Base-by-base conservation (phyloP, 2,113 vertebrate genomes). In the Ceyx margarethae region DNA sequence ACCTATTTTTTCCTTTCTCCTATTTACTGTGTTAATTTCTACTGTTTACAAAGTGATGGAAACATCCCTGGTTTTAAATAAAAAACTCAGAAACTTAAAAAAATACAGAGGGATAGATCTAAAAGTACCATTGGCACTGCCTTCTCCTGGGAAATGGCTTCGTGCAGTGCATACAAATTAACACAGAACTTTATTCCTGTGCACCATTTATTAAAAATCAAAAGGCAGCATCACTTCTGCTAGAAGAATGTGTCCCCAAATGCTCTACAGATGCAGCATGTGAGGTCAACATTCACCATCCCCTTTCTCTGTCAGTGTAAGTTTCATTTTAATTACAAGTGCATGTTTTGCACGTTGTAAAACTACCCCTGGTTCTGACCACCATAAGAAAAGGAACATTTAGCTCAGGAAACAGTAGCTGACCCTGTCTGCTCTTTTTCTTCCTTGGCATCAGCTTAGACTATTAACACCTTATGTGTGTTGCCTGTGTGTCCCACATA, bases 381-480 rank as follows among this genome's bases (percentile, higher is more conserved):
- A 93, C 95, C 93, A 17, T 85, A 94, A 96, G 96, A 96, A 97
- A 97, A 97, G 84, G 80, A 96, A 83, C 91, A 82, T 95, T 93
- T 94, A 96, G 93, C 94, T 93, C 95, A 97, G 97, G 96, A 97
- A 98, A 97, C 96, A 84, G 97, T 95, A 95, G 94, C 94, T 97
- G 97, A 97, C 97, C 97, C 93, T 62, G 84, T 87, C 85, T 92
- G 89, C 95, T 97, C 93, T 93, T 93, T 94, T 91, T 94, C 89
- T 96, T 96, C 83, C 89, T 85, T 95, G 93, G 97, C 95, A 96
- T 96, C 94, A 80, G 94, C 96, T 90, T 89, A 85, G 95, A 95
- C 96, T 81, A 77, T 96, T 96, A 97, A 97, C 96, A 97, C 96
- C 91, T 96, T 86, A 58, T 94, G 62, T 95, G 86, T 72, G 72